phyloP scores from a whole-genome alignment of 2,797 vertebrate genomes.

The Argentina silus region DNA sequence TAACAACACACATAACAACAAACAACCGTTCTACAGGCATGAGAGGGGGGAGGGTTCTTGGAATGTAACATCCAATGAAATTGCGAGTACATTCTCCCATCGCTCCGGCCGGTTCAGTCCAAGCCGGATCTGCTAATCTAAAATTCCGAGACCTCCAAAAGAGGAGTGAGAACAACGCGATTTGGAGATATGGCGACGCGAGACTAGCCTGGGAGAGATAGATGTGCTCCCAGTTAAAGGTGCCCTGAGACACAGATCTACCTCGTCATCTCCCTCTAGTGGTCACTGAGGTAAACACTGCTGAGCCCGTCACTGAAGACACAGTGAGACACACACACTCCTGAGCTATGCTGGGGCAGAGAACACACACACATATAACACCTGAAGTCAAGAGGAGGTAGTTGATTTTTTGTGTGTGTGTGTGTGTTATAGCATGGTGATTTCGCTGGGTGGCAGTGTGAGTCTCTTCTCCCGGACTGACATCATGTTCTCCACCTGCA shows the following conservation, averaged over 20 bases:
- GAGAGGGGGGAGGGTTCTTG: too few species aligned
- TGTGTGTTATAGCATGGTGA: conserved; percentile 86
- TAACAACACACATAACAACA: too few species aligned
- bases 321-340: too few species aligned
- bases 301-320: not conserved
- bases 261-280: not conserved
- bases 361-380: not conserved
- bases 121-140: too few species aligned
- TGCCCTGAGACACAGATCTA: not conserved
- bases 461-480: conserved; percentile 87
- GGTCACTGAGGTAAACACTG: not conserved
- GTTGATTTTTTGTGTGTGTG: not conserved
- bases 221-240: not conserved
- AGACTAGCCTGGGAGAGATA: not conserved
- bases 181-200: not conserved
- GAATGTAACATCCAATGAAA: too few species aligned
- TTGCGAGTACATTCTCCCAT: too few species aligned
- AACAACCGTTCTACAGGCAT: too few species aligned
- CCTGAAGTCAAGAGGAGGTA: not conserved
- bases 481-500: conserved; percentile 92
- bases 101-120: too few species aligned
- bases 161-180: not conserved
- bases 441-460: conserved; percentile 93
- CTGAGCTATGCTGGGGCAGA: not conserved
- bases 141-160: not conserved